These are phyloP conservation scores for Phaonia tiefii DNA, from an alignment of 2,888 invertebrate species.

Conservation along the genomic window DNA sequence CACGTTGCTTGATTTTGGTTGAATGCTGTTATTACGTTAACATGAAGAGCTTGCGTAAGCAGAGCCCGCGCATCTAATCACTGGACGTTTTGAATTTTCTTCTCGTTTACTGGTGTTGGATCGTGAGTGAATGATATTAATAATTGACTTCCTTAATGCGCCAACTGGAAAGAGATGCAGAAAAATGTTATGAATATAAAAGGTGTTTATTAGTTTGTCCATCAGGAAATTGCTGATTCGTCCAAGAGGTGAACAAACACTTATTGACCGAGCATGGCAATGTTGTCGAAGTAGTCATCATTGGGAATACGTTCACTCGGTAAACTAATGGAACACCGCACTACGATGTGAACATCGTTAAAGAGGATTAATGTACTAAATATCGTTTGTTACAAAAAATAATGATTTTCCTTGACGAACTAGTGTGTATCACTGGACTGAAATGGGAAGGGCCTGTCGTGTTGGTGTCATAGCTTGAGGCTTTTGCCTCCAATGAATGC, in stretches of 20 bases:
- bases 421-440: too few species aligned
- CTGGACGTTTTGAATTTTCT: constrained; percentile 46
- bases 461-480: neutral
- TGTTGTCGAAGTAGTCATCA: neutral
- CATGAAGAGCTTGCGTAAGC: constrained; percentile 54
- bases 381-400: too few species aligned
- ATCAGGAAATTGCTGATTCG: constrained; percentile 56
- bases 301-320: too few species aligned
- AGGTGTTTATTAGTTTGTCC: constrained; percentile 43
- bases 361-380: too few species aligned
- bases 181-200: constrained; percentile 46
- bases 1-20: constrained; percentile 18
- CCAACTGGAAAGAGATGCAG: constrained; percentile 38
- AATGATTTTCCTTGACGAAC: too few species aligned
- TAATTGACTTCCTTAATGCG: constrained; percentile 65
- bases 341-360: too few species aligned
- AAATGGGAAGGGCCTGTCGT: neutral
- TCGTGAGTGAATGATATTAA: constrained; percentile 49
- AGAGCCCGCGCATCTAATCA: constrained; percentile 64
- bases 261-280: constrained; percentile 38
- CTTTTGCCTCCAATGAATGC: neutral
- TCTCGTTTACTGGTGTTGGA: constrained; percentile 31
- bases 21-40: constrained; percentile 58
- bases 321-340: too few species aligned
- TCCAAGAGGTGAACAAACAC: constrained; percentile 63